phyloP scores from a whole-genome alignment of 37 sponge, comb jelly and placozoan species.

The Hexactinellida sp. region DNA sequence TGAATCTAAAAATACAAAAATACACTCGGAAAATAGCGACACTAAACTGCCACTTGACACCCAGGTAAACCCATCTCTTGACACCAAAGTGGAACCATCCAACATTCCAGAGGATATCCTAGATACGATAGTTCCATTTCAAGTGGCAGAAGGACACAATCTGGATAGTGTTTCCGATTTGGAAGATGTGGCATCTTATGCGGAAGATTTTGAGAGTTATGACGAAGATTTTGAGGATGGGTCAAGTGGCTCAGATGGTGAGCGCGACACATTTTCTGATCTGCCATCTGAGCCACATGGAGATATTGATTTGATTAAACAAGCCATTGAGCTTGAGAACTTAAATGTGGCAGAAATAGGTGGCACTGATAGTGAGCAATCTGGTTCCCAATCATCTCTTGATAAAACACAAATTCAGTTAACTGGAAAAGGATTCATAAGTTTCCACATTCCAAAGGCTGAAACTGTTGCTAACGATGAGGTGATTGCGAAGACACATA shows the following conservation, averaged over 20 bases:
- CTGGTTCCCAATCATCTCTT: background rate
- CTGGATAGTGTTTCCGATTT: background rate
- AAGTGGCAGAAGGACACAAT: background rate
- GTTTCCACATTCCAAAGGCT: background rate
- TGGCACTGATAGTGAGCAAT: background rate
- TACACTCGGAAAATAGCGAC: background rate
- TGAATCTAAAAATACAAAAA: background rate
- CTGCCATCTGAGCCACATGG: background rate
- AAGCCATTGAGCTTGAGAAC: background rate
- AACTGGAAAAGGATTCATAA: background rate
- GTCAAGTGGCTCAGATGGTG: background rate
- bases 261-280: background rate
- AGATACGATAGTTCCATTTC: background rate
- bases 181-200: background rate
- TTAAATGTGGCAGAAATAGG: background rate
- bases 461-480: background rate
- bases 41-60: background rate
- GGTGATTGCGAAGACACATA: background rate
- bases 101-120: background rate
- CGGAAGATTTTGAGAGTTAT: slow-evolving; percentile 15
- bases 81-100: background rate
- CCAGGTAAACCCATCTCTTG: too few species aligned
- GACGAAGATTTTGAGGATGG: background rate
- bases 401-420: background rate
- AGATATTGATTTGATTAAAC: background rate